Evolutionary conservation across 2,888 invertebrate genomes (phyloP), one percentile per base, ranked within the genome.

Genomic region (Vesta saturnalis): DNA sequence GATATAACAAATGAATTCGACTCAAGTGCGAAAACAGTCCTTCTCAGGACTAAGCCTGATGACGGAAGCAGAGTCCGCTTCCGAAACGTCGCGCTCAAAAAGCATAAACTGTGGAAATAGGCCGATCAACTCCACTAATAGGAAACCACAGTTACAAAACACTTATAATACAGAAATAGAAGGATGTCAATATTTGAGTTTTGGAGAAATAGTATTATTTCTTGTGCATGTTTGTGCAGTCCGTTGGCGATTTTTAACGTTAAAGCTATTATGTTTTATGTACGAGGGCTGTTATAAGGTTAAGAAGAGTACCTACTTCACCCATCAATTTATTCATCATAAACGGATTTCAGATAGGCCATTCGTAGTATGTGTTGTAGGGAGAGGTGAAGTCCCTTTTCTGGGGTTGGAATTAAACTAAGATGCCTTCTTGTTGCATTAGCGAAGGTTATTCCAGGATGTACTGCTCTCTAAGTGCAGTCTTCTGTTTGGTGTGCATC

Each of bases 131-230:
- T n/a, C n/a, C n/a, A n/a, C n/a, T n/a, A n/a, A n/a, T n/a, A n/a
- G n/a, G n/a, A n/a, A n/a, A n/a, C n/a, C n/a, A n/a, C n/a, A n/a
- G n/a, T n/a, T n/a, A n/a, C n/a, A n/a, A n/a, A n/a, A n/a, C n/a
- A n/a, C n/a, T n/a, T 22, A 65, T n/a, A n/a, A n/a, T n/a, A n/a
- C n/a, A n/a, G n/a, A n/a, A n/a, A n/a, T n/a, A n/a, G n/a, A n/a
- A n/a, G 22, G 22, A 65, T 61, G 39, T 60, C 65, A 22, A 64
- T 15, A 4, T 58, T 58, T 35, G 22, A 15, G n/a, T 15, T 46
- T 60, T 60, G 57, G 15, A 60, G 15, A 49, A 60, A 61, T n/a
- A 54, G 15, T 66, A 54, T 30, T 30, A 30, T 6, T 30, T 30
- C 30, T 30, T 30, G 30, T 10, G 30, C 30, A 10, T 30, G 30